phyloP scores from a whole-genome alignment of 2,113 vertebrate genomes.

The Eudyptes chrysolophus region DNA sequence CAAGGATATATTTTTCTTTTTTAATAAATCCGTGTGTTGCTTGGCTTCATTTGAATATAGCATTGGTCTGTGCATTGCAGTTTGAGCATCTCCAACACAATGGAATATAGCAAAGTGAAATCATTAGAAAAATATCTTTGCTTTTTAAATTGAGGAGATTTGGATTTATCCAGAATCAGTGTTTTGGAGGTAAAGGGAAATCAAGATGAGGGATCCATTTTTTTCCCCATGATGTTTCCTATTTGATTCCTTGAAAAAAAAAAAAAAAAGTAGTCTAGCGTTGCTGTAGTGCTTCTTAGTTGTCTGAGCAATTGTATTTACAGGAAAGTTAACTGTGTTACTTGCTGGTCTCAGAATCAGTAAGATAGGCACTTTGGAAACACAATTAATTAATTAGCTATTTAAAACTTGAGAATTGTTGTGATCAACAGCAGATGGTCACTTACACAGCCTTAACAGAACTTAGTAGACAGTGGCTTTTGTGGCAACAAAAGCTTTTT shows the following conservation, averaged over 20 bases:
- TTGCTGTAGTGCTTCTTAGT: neutral
- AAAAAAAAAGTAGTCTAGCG: neutral
- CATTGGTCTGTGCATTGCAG: neutral
- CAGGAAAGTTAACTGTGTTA: neutral
- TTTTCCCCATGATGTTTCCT: neutral
- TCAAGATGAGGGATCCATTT: neutral
- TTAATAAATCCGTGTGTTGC: neutral
- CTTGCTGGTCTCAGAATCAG: neutral
- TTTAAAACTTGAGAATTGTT: constrained; percentile 6
- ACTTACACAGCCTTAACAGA: neutral
- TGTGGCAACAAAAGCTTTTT: neutral
- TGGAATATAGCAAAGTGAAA: neutral
- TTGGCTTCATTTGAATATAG: neutral
- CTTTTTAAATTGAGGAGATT: neutral
- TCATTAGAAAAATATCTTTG: neutral
- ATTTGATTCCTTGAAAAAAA: neutral
- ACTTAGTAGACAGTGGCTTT: neutral
- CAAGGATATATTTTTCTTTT: neutral
- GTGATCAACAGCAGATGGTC: neutral
- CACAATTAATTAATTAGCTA: neutral
- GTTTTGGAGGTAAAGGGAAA: neutral
- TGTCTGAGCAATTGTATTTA: neutral
- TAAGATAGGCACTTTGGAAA: neutral
- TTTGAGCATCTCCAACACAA: neutral
- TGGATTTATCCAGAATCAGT: neutral